Evolutionary conservation across 2,888 invertebrate genomes (phyloP).

Genomic region (Rhaphigaster nebulosa): DNA sequence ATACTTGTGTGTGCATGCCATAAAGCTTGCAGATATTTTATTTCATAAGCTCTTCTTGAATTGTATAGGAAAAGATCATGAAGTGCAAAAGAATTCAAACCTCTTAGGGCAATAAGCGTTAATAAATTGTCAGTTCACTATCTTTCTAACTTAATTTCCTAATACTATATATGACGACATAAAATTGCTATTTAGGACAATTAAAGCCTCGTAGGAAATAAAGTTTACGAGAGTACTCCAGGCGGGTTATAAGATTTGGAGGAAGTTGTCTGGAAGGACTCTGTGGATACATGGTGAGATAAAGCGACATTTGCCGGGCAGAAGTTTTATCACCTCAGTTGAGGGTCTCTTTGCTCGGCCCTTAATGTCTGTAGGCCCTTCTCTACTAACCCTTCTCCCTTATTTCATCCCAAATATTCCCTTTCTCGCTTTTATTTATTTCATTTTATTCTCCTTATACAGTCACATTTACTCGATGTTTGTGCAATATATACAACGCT

Average conservation of each 20-base stretch:
- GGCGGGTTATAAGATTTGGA: conserved; percentile 31
- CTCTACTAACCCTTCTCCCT: conserved; percentile 35
- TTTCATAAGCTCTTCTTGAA: too few species aligned
- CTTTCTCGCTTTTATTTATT: conserved; percentile 40
- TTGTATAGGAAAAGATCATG: too few species aligned
- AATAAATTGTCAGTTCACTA: not conserved
- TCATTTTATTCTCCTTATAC: conserved; percentile 9
- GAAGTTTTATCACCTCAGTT: conserved; percentile 49
- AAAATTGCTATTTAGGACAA: conserved; percentile 27
- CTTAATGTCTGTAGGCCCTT: not conserved
- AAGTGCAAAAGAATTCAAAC: not conserved
- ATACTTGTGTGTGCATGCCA: too few species aligned
- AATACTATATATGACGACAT: not conserved
- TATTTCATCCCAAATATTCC: conserved; percentile 33
- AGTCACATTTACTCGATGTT: not conserved
- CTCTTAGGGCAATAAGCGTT: not conserved
- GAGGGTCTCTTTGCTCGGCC: conserved; percentile 13
- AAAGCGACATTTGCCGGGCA: conserved; percentile 40
- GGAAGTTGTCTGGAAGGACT: conserved; percentile 12
- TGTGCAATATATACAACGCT: not conserved
- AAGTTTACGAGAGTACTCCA: not conserved
- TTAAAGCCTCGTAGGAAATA: conserved; percentile 15
- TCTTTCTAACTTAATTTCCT: not conserved
- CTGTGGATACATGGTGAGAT: not conserved
- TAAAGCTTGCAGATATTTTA: too few species aligned